Base-by-base conservation (phyloP, 1,140 invertebrate genomes). In the Euwallacea similis region DNA sequence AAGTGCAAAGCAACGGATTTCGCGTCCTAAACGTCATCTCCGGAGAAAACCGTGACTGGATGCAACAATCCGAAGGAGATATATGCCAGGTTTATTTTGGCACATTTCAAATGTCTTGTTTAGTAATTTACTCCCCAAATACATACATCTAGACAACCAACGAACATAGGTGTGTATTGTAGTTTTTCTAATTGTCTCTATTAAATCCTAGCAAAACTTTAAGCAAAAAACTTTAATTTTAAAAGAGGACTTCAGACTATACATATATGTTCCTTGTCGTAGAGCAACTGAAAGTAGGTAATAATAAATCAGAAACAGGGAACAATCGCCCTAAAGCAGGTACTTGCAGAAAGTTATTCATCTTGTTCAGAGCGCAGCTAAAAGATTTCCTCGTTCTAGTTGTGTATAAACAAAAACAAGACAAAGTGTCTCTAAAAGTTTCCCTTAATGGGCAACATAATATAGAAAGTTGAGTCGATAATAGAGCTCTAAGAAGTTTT, bases 381-480 rank as follows among this genome's bases (percentile, higher is more conserved):
- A 58, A 58, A 16, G 15, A 58, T 58, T 58, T 58, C 21, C 7
- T 6, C 55, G 8, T 58, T 58, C 15, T 58, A 58, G 13, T 21
- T 11, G 55, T 58, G 6, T 21, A 58, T 58, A 58, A 58, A 58
- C 46, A 50, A 50, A 50, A 50, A 50, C 46, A 63, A 63, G 44
- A 47, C 60, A 63, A 61, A 63, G 60, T 63, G 42, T 21, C 60
- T 63, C 60, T 65, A 54, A 54, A 65, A 65, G 62, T 65, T 54
- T 54, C 21, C 15, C 62, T 54, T 65, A 65, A 65, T 65, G 62
- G 46, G 62, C 13, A 65, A 65, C 50, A 65, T 54, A 65, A 65
- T 65, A 65, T 54, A 42, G 62, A 65, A 65, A 65, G 62, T 65
- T 65, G 13, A 65, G 62, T 65, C 62, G 62, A 65, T 65, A 65